Evolutionary conservation across 2,888 invertebrate species (phyloP).

Genomic region (Macaria liturata): DNA sequence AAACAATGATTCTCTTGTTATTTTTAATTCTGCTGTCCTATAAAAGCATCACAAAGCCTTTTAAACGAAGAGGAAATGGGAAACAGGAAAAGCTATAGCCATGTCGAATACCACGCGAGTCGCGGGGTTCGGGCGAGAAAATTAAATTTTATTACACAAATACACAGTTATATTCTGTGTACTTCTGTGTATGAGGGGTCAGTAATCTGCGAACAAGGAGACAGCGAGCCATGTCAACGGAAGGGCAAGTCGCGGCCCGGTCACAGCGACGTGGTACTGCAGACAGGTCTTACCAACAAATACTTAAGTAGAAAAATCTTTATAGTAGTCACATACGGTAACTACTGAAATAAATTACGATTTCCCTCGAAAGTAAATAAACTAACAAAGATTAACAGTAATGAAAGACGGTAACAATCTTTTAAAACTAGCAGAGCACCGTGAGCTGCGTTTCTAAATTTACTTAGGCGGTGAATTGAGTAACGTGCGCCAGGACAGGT

Average conservation of each 20-base stretch:
- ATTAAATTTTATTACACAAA: constrained; percentile 19
- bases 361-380: too few relatives aligned
- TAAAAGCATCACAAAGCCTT: constrained; percentile 13
- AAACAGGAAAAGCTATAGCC: constrained; percentile 12
- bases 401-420: too few relatives aligned
- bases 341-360: too few relatives aligned
- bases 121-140: constrained; percentile 17
- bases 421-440: too few relatives aligned
- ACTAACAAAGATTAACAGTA: too few relatives aligned
- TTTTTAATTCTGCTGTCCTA: constrained; percentile 5
- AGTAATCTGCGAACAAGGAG: constrained; percentile 46
- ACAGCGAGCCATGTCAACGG: constrained; percentile 55
- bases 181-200: constrained; percentile 35
- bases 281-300: too few relatives aligned
- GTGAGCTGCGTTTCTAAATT: too few relatives aligned
- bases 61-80: constrained; percentile 7
- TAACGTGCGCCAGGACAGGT: too few relatives aligned
- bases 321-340: too few relatives aligned
- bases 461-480: too few relatives aligned
- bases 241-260: constrained; percentile 41
- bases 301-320: too few relatives aligned
- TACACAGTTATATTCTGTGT: constrained; percentile 5
- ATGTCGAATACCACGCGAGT: constrained; percentile 12
- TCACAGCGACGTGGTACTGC: too few relatives aligned
- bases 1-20: constrained; percentile 4